Base-by-base conservation (phyloP, 1,140 invertebrate genomes). In the Pseudomyrmex cubaensis region DNA sequence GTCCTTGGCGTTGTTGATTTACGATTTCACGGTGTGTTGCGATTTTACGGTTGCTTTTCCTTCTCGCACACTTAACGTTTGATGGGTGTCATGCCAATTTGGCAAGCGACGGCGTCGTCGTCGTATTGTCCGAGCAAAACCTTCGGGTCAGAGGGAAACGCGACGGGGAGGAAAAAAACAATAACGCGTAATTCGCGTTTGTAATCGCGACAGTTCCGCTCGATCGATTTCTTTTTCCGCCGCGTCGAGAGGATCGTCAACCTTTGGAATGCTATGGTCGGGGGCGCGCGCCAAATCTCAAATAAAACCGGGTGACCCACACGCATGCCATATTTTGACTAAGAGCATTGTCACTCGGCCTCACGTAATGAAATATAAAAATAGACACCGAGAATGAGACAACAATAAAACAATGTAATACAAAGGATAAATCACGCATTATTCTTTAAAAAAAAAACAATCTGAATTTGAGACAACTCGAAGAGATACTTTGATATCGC, bases 241-340 rank as follows among this genome's bases (percentile, higher is more conserved):
- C 46, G 44, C 12, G 7, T 52, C 52, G 50, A 20, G 59, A 90
- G 87, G 92, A 93, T 92, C 92, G 92, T 93, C 92, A 92, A 93
- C 92, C 92, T 90, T 91, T 91, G 88, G 56, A 25, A 83, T 73
- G 69, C 88, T 20, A 20, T 20, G 20, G 20, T 52, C 90, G 89
- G 89, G 92, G 92, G 90, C 80, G 54, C 64, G 78, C 63, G 92
- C 92, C 92, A 93, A 91, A 89, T 87, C 86, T 91, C 63, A 87
- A 90, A 90, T 91, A 89, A 84, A 92, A 91, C 90, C 90, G 91
- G 87, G 87, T 90, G 88, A 90, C 87, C 90, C 85, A 90, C 84
- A 85, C 35, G 35, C 90, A 85, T 77, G 76, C 76, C 72, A 84
- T 70, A 77, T 73, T 67, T 90, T 78, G 74, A 89, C 84, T 85